Percentiles rank a stretch among this genome's conserved stretches.
These are phyloP conservation scores for Scalopus aquaticus DNA, from an alignment of 2,113 vertebrate species.

Conservation along the genomic window DNA sequence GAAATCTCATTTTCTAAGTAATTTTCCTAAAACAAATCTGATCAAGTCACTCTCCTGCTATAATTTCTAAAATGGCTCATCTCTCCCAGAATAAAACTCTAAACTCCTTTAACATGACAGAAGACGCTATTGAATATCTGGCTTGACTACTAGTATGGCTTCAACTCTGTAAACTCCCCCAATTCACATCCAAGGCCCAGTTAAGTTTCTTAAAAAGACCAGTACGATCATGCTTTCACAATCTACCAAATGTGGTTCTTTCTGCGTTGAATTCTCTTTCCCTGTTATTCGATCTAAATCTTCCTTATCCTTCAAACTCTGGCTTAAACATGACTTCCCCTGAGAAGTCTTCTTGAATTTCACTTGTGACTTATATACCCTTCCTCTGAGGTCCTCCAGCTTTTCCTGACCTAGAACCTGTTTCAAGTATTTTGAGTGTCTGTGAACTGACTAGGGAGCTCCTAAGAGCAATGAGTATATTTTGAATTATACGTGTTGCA, in stretches of 20 bases:
- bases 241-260: not conserved
- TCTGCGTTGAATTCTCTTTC: not conserved
- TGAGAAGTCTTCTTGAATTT: not conserved
- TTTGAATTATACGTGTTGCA: not conserved
- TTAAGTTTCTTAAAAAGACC: not conserved
- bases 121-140: not conserved
- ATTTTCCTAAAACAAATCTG: not conserved
- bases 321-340: not conserved
- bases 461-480: not conserved
- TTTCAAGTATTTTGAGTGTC: not conserved
- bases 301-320: conserved; percentile 1
- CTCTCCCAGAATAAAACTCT: not conserved
- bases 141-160: not conserved
- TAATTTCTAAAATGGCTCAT: not conserved
- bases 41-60: not conserved
- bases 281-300: not conserved
- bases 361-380: not conserved
- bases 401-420: not conserved
- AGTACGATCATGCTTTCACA: not conserved
- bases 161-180: not conserved
- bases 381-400: not conserved
- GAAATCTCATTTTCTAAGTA: not conserved
- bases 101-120: not conserved
- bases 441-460: not conserved
- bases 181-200: not conserved